A percentile compares a stretch with the other conserved stretches of the same genome.
These are phyloP conservation scores for Anthrax anthrax DNA, from an alignment of 2,888 invertebrate species.

Conservation along the genomic window DNA sequence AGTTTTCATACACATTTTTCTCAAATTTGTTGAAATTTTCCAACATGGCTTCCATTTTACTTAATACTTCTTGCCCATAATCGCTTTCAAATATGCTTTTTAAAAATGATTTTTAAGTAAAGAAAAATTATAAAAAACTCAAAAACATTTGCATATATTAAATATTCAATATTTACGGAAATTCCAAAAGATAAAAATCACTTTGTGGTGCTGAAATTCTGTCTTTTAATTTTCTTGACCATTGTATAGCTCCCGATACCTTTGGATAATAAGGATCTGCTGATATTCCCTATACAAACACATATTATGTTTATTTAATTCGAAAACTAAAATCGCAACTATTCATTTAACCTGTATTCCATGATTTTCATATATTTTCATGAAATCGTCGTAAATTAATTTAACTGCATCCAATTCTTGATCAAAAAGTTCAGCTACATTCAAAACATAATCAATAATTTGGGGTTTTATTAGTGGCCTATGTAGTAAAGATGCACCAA, in stretches of 20 bases:
- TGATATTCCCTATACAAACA: conserved; percentile 34
- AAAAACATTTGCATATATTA: background rate
- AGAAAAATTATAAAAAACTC: background rate
- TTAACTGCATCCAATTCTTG: conserved; percentile 51
- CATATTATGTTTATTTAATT: background rate
- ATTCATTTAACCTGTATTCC: conserved; percentile 19
- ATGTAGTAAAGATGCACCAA: conserved; percentile 58
- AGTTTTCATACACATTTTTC: conserved; percentile 47
- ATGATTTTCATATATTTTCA: conserved; percentile 22
- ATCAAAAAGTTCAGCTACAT: conserved; percentile 49
- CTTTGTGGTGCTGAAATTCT: conserved; percentile 45
- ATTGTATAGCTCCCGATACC: conserved; percentile 58
- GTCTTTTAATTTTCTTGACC: conserved; percentile 50
- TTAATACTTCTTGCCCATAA: conserved; percentile 23
- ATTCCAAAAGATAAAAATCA: conserved; percentile 48
- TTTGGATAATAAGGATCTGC: conserved; percentile 59
- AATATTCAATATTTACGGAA: conserved; percentile 37
- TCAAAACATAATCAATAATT: conserved; percentile 50
- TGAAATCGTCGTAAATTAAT: conserved; percentile 44
- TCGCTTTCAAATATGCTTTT: conserved; percentile 44
- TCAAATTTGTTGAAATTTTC: conserved; percentile 48
- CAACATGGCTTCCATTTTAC: conserved; percentile 47
- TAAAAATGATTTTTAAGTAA: background rate
- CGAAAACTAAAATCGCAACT: too few species aligned
- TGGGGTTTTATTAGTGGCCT: conserved; percentile 59